phyloP scores from a whole-genome alignment of 2,113 vertebrate species.

The Hyla sarda region DNA sequence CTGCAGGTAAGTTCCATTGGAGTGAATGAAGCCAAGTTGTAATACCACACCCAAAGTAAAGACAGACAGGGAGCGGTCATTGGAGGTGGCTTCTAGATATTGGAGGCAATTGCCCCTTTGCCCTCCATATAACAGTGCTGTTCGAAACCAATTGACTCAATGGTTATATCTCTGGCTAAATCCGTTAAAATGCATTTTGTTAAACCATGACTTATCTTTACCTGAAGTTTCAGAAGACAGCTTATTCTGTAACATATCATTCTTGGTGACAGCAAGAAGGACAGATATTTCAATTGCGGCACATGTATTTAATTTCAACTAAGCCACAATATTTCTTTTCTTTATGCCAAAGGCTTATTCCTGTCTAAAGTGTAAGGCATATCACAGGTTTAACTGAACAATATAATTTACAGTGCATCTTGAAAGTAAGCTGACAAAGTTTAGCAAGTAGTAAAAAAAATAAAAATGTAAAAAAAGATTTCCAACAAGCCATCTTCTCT shows the following conservation, averaged over 20 bases:
- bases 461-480: not conserved
- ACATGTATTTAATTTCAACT: not conserved
- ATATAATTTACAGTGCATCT: conserved; percentile 17
- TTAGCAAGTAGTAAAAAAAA: not conserved
- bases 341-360: conserved; percentile 39
- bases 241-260: conserved; percentile 21
- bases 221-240: not conserved
- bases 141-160: not conserved
- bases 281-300: not conserved
- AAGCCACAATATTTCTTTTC: conserved; percentile 24
- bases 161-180: not conserved
- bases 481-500: not conserved
- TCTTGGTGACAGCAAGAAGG: conserved; percentile 17
- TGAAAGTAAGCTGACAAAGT: not conserved
- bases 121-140: not conserved
- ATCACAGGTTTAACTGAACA: conserved; percentile 16
- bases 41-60: too few species aligned
- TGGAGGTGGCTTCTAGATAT: too few species aligned
- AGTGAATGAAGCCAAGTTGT: too few species aligned
- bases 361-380: not conserved
- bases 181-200: not conserved
- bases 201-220: too few species aligned
- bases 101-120: not conserved
- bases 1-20: too few species aligned
- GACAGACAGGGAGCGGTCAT: too few species aligned